Percentiles rank a stretch among this genome's conserved stretches.
phyloP scores from a whole-genome alignment of 2,888 invertebrate species.

The Sarcophaga variegata region DNA sequence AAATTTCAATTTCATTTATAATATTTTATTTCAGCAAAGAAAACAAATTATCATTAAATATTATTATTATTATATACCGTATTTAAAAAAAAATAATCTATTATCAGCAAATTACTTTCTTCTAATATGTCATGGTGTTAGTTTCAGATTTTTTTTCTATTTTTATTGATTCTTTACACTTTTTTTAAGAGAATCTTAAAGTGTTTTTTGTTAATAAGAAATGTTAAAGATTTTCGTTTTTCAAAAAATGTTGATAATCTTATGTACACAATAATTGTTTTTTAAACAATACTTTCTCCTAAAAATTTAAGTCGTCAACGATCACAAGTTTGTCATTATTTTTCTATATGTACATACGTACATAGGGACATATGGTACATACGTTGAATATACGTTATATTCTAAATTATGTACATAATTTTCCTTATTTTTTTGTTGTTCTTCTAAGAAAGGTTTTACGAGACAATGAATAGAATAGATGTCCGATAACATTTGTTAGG shows the following conservation, averaged over 20 bases:
- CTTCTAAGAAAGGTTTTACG: constrained; percentile 46
- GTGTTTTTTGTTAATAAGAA: constrained; percentile 1
- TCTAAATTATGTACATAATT: background rate
- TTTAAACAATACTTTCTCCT: background rate
- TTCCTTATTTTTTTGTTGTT: background rate
- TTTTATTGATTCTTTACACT: constrained; percentile 15
- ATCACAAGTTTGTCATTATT: too few species aligned
- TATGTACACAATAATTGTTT: background rate
- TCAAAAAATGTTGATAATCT: background rate
- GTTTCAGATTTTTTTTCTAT: constrained; percentile 4
- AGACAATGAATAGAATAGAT: constrained; percentile 56
- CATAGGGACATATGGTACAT: background rate
- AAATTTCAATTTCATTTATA: constrained; percentile 74
- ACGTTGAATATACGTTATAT: constrained; percentile 8
- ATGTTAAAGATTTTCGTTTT: constrained; percentile 3
- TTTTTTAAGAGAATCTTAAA: constrained; percentile 13
- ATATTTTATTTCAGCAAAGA: constrained; percentile 59
- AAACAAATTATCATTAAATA: constrained; percentile 1
- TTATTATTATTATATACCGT: background rate
- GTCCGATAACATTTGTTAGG: constrained; percentile 72
- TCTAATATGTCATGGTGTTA: constrained; percentile 26
- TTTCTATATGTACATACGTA: background rate
- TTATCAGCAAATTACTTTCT: constrained; percentile 57
- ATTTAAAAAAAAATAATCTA: constrained; percentile 11
- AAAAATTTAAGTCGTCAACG: too few species aligned